Percentiles rank a stretch among this genome's conserved stretches.
Conservation (phyloP, 2,113 vertebrate species). For the Carassius auratus region DNA sequence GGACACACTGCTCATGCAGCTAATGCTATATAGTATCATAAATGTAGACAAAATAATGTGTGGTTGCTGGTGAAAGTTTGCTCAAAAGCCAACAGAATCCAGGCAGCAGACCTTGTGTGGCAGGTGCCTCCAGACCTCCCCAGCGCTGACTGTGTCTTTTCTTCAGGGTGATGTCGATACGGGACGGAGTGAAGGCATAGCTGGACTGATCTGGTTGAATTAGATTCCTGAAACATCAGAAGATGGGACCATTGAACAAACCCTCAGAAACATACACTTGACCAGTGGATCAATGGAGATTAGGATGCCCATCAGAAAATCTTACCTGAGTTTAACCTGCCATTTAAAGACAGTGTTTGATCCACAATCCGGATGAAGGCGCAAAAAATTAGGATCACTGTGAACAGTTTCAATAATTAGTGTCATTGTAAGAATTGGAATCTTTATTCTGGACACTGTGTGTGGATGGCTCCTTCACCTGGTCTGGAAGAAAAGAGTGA, state of each 20-base stretch:
- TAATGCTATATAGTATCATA: too few species aligned
- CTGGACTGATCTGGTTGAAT: slow-evolving; percentile 91
- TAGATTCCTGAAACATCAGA: slow-evolving; percentile 81
- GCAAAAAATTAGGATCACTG: slow-evolving; percentile 88
- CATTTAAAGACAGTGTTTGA: slow-evolving; percentile 93
- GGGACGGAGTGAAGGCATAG: slow-evolving; percentile 88
- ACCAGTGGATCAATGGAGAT: background rate
- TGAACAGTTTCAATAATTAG: slow-evolving; percentile 38
- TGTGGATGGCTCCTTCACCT: slow-evolving; percentile 74
- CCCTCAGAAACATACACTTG: background rate
- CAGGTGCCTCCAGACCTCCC: slow-evolving; percentile 92
- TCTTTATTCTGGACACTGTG: background rate
- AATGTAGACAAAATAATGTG: too few species aligned
- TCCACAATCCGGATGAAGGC: slow-evolving; percentile 87
- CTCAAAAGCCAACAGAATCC: slow-evolving; percentile 68
- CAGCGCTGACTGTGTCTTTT: slow-evolving; percentile 98
- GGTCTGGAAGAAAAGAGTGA: slow-evolving; percentile 94
- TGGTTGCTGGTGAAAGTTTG: background rate
- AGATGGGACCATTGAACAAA: background rate
- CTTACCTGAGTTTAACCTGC: slow-evolving; percentile 98
- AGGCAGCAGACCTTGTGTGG: slow-evolving; percentile 95
- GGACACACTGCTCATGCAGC: too few species aligned
- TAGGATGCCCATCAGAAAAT: background rate
- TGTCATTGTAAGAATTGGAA: background rate
- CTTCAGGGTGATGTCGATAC: slow-evolving; percentile 89